Evolutionary conservation across 2,113 vertebrate genomes (phyloP).

Genomic region (Pteronura brasiliensis): DNA sequence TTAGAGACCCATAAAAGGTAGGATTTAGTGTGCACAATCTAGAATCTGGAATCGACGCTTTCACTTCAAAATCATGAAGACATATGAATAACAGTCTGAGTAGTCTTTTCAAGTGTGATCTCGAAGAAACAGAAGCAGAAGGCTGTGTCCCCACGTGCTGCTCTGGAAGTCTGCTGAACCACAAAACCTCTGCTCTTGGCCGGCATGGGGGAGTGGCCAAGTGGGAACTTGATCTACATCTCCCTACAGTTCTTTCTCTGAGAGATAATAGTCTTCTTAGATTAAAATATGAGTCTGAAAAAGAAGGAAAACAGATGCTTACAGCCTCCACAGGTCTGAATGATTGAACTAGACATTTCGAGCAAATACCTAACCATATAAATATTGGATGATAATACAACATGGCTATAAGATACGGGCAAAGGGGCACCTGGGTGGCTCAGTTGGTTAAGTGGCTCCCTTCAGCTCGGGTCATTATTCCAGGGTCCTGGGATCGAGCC

Average conservation of each 20-base stretch:
- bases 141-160: not conserved
- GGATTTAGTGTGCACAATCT: not conserved
- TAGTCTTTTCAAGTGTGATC: conserved; percentile 47
- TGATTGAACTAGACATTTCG: conserved; percentile 21
- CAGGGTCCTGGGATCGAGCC: no score
- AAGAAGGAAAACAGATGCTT: conserved; percentile 70
- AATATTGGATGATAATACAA: conserved; percentile 54
- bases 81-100: not conserved
- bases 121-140: not conserved
- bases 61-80: not conserved
- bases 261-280: not conserved
- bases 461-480: no score
- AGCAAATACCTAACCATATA: conserved; percentile 52
- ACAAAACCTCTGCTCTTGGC: not conserved
- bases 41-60: not conserved
- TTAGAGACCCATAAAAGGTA: not conserved
- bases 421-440: no score
- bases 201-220: no score
- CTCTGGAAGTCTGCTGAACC: not conserved
- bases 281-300: conserved; percentile 45
- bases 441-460: no score
- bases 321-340: conserved; percentile 63
- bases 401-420: conserved; percentile 59
- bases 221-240: no score
- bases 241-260: not conserved